Evolutionary conservation across 2,888 invertebrate genomes (phyloP).

Genomic region (Acronicta psi): DNA sequence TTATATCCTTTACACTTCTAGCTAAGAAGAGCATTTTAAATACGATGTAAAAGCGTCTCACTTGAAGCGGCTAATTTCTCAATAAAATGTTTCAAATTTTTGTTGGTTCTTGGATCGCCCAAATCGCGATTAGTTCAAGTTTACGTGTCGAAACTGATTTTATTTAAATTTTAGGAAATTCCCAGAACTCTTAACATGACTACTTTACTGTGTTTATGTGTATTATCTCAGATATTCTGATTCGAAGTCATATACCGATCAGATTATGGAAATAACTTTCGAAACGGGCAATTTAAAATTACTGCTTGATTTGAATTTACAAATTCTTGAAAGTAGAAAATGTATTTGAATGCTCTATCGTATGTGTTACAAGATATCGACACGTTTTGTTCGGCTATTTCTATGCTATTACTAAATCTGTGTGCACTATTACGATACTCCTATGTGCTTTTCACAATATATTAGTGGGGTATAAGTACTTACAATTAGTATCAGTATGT

Average conservation of each 20-base stretch:
- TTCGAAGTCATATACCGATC: constrained; percentile 34
- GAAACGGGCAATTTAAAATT: constrained; percentile 46
- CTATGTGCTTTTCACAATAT: not conserved
- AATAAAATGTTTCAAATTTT: constrained; percentile 14
- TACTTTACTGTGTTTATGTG: constrained; percentile 23
- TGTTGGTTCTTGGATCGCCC: constrained; percentile 16
- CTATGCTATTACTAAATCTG: constrained; percentile 24
- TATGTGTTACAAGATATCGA: constrained; percentile 35
- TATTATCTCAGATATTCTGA: constrained; percentile 39
- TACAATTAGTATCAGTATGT: not conserved
- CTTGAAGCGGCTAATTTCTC: too few relatives aligned
- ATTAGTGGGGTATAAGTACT: not conserved
- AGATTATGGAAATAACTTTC: constrained; percentile 50
- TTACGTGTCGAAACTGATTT: constrained; percentile 35
- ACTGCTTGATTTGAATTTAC: constrained; percentile 39
- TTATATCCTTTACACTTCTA: not conserved
- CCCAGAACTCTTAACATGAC: constrained; percentile 20
- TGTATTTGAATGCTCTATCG: constrained; percentile 28
- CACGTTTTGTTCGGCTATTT: constrained; percentile 21
- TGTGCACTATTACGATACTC: constrained; percentile 19
- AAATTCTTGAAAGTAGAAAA: constrained; percentile 36
- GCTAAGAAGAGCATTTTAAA: not conserved
- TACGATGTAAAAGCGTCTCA: not conserved
- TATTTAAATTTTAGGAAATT: constrained; percentile 32
- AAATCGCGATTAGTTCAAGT: constrained; percentile 51